Evolutionary conservation across 2,113 vertebrate genomes (phyloP).

Genomic region (Lampris incognitus): DNA sequence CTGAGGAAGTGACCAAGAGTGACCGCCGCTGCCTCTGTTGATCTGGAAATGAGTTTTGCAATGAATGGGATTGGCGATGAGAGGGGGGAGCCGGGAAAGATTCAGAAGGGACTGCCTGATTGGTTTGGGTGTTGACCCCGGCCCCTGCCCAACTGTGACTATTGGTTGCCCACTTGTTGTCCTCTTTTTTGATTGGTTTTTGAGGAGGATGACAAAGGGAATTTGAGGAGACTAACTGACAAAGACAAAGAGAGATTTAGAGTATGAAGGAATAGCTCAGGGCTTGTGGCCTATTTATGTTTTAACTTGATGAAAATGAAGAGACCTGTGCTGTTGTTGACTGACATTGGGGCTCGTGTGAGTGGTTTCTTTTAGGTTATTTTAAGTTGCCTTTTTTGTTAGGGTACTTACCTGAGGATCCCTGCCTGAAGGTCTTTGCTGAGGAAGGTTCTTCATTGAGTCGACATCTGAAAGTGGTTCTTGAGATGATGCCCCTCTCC

Average conservation of each 20-base stretch:
- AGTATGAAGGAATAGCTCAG: slow-evolving; percentile 2
- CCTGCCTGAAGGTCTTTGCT: slow-evolving; percentile 18
- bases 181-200: slow-evolving; percentile 35
- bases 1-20: slow-evolving; percentile 95
- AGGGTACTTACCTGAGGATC: slow-evolving; percentile 17
- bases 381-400: not conserved
- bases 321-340: slow-evolving; percentile 25
- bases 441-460: slow-evolving; percentile 35
- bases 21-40: slow-evolving; percentile 96
- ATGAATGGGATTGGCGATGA: slow-evolving; percentile 24
- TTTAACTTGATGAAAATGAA: slow-evolving; percentile 29
- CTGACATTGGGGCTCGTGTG: slow-evolving; percentile 2
- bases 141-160: slow-evolving; percentile 28
- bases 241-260: slow-evolving; percentile 17
- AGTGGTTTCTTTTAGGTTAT: slow-evolving; percentile 16
- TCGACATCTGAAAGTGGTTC: not conserved
- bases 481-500: slow-evolving; percentile 25
- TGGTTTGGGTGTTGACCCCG: slow-evolving; percentile 41
- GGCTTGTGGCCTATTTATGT: slow-evolving; percentile 21
- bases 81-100: slow-evolving; percentile 8
- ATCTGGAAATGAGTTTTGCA: slow-evolving; percentile 53
- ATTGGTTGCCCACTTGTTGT: slow-evolving; percentile 25
- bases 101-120: slow-evolving; percentile 37
- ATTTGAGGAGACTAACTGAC: slow-evolving; percentile 3
- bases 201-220: slow-evolving; percentile 20